Percentiles rank a stretch among this genome's conserved stretches.
Conservation (phyloP, 2,113 vertebrate genomes). For the Physeter macrocephalus region DNA sequence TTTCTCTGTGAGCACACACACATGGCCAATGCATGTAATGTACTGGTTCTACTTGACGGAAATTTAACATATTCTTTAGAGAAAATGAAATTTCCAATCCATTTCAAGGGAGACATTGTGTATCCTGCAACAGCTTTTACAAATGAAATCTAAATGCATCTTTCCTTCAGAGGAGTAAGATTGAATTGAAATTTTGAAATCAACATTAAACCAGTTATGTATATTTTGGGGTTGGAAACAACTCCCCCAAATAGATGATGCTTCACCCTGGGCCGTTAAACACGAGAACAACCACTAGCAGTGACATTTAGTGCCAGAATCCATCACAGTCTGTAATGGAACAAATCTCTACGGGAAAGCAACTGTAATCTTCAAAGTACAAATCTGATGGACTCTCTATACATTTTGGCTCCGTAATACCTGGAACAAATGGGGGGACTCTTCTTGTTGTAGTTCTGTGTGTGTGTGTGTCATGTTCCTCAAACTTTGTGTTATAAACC, state of each 20-base stretch:
- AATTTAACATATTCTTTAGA: not conserved
- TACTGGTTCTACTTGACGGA: not conserved
- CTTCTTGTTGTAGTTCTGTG: too few relatives aligned
- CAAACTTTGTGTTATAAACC: not conserved
- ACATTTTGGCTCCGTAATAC: accelerated
- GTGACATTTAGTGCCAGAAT: not conserved
- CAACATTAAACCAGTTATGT: not conserved
- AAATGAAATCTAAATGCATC: not conserved
- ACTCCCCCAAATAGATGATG: accelerated
- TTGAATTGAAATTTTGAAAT: not conserved
- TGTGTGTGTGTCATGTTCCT: not conserved
- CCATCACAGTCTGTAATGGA: not conserved
- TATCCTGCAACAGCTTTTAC: not conserved
- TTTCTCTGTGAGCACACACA: not conserved
- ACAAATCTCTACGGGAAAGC: not conserved
- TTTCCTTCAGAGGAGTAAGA: not conserved
- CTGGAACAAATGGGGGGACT: not conserved
- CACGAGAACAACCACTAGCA: accelerated
- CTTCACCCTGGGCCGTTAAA: not conserved
- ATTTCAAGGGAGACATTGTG: not conserved
- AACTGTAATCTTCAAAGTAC: not conserved
- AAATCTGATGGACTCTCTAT: not conserved
- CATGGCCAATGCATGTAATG: not conserved
- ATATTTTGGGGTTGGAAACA: not conserved
- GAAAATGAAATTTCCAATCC: not conserved